phyloP scores from a whole-genome alignment of 2,888 invertebrate species.

The Eledona agricola region DNA sequence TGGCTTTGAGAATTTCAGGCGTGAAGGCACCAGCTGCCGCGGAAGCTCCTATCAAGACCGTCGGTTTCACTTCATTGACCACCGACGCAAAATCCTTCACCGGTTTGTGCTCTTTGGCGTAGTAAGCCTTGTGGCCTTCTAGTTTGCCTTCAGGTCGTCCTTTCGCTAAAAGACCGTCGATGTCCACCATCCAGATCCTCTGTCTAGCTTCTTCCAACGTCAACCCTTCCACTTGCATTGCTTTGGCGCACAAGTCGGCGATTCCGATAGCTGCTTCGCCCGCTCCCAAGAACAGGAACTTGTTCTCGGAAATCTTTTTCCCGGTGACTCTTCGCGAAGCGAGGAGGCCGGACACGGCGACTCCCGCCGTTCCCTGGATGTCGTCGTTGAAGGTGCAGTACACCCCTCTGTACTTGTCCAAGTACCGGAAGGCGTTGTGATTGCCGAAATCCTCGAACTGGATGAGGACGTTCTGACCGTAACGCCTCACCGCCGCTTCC shows the following conservation, averaged over 20 bases:
- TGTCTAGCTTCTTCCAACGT: conserved; percentile 76
- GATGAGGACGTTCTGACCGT: conserved; percentile 85
- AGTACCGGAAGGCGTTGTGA: conserved; percentile 93
- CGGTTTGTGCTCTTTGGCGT: conserved; percentile 81
- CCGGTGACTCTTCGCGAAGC: conserved; percentile 78
- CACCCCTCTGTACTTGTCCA: conserved; percentile 87
- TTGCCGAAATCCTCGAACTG: conserved; percentile 95
- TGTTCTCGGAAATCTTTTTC: conserved; percentile 84
- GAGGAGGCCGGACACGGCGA: conserved; percentile 92
- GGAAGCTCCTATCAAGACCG: conserved; percentile 90
- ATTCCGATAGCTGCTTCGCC: conserved; percentile 67
- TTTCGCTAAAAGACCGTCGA: conserved; percentile 86
- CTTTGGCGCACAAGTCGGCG: conserved; percentile 87
- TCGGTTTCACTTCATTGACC: conserved; percentile 86
- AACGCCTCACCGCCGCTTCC: conserved; percentile 88
- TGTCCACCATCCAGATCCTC: conserved; percentile 96
- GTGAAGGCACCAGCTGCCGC: conserved; percentile 93
- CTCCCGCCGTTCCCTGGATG: conserved; percentile 92
- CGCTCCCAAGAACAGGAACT: conserved; percentile 90
- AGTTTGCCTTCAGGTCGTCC: conserved; percentile 71
- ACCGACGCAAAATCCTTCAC: conserved; percentile 82
- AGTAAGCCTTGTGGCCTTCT: conserved; percentile 75
- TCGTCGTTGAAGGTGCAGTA: conserved; percentile 99
- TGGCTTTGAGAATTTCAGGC: conserved; percentile 81
- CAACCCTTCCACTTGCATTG: conserved; percentile 75